Base-by-base conservation (phyloP, 1,140 invertebrate species). In the Adoxophyes honmai region DNA sequence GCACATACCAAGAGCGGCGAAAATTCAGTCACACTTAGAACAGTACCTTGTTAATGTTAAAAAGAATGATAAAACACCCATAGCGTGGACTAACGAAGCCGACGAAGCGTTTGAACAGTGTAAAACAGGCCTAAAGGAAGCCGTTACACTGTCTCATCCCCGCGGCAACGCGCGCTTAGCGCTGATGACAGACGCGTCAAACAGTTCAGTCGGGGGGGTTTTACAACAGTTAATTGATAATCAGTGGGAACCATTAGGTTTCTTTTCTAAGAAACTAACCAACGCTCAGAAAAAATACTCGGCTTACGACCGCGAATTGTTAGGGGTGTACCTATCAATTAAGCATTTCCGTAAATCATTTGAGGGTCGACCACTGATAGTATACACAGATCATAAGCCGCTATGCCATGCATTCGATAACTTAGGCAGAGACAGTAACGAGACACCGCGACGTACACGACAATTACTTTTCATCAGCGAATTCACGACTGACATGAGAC, bases 381-480 rank as follows among this genome's bases (percentile, higher is more conserved):
- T 88, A 11, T 74, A 57, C 35, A 86, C 83, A 0, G 79, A 86
- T 53, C 80, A 88, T 55, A 81, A 81, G 59, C 81, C 81, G 9
- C 56, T 86, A n/a, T 68, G 55, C 10, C 73, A 54, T 16, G 75
- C 75, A 0, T 80, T 83, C 42, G 59, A 15, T 11, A 42, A 51
- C 1, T 6, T 21, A 57, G 37, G 9, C 9, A 21, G 6, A 1
- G 38, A 21, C 10, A 15, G 28, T 8, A 59, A 38, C 9, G 64
- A 66, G 61, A 61, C 37, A 1, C 60, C 67, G 0, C 36, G 59
- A 42, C 34, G 55, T 1, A 56, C 33, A 1, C 33, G 53, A 8
- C 65, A 64, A 34, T 34, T 67, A 11, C 2, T n/a, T 10, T 66
- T 34, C 37, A 58, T 67, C 21, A 59, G 59, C 18, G 57, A 63